Conservation (phyloP, 2,113 vertebrate genomes). For the Pionites leucogaster region DNA sequence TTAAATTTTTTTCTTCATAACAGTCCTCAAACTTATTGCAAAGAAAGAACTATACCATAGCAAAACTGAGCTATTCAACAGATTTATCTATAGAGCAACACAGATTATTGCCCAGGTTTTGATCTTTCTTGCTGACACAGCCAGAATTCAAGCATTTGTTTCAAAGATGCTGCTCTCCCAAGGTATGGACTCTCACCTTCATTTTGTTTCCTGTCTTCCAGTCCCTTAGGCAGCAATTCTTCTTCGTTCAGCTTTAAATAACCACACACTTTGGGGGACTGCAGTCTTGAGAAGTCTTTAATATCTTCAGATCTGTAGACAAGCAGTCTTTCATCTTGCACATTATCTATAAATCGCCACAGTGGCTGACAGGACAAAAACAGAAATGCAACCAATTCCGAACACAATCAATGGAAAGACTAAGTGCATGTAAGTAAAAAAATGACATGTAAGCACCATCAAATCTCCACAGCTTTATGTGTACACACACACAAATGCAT, state of each 20-base stretch:
- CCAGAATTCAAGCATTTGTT: not conserved
- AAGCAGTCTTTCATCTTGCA: constrained; percentile 83
- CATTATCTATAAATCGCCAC: constrained; percentile 89
- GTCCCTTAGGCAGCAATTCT: constrained; percentile 77
- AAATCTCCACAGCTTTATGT: not conserved
- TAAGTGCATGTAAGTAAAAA: not conserved
- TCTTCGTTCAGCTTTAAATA: constrained; percentile 80
- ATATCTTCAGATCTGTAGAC: constrained; percentile 96
- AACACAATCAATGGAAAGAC: not conserved
- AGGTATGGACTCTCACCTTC: constrained; percentile 42
- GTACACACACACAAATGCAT: not conserved
- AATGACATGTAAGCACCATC: not conserved
- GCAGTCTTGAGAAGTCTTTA: constrained; percentile 88
- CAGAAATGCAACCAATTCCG: not conserved
- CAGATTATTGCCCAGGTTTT: not conserved
- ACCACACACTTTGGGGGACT: constrained; percentile 92
- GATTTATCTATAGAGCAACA: not conserved
- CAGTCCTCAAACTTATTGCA: not conserved
- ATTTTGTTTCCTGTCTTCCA: constrained; percentile 25
- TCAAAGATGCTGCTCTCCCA: not conserved
- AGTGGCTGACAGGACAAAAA: constrained; percentile 78
- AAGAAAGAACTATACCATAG: not conserved
- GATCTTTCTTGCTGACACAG: not conserved
- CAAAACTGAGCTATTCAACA: not conserved
- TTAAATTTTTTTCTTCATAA: not conserved